Evolutionary conservation across 2,797 vertebrate species (phyloP), one percentile per base, ranked within the genome.

Genomic region (Sebastolobus altivelis): DNA sequence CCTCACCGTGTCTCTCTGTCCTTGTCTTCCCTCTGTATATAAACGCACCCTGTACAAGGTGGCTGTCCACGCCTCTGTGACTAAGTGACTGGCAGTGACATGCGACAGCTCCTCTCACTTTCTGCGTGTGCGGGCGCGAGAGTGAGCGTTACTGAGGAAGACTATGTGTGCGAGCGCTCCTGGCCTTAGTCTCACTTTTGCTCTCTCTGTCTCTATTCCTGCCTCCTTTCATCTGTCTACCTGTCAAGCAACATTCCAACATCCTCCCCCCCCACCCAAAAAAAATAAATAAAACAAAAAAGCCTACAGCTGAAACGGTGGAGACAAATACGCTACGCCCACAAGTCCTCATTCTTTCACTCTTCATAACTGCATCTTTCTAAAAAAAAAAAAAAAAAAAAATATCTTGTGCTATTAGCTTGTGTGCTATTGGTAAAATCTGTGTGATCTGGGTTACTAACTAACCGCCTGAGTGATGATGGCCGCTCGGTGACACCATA

Each of bases 61-160:
- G 87, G 75, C 83, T 80, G 88, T 89, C 88, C 87, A 88, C 58
- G 81, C 86, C 88, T 91, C 85, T 86, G 86, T 85, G 84, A 83
- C 85, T 88, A 85, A 92, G 86, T 85, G 88, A 93, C 77, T 92
- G 88, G 86, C 86, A 89, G 62, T 81, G 89, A 93, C 91, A 87
- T 63, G 79, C 56, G 83, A 89, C 86, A 85, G 84, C 62, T 76
- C 66, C 75, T 66, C 71, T 84, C 75, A 78, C 79, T 80, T 75
- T 61, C 14, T 14, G 13, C 8, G n/a, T 52, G 55, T 72, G 52
- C 76, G 74, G 63, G 55, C 72, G 46, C 77, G 58, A 10, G 54
- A 11, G 65, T 31, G 72, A 62, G 81, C 78, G 62, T 77, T 72
- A 68, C 56, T 72, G 67, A 66, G 35, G 54, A 77, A 61, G 68